Base-by-base conservation (phyloP, 2,797 vertebrate genomes). In the Eulemur rubriventer region DNA sequence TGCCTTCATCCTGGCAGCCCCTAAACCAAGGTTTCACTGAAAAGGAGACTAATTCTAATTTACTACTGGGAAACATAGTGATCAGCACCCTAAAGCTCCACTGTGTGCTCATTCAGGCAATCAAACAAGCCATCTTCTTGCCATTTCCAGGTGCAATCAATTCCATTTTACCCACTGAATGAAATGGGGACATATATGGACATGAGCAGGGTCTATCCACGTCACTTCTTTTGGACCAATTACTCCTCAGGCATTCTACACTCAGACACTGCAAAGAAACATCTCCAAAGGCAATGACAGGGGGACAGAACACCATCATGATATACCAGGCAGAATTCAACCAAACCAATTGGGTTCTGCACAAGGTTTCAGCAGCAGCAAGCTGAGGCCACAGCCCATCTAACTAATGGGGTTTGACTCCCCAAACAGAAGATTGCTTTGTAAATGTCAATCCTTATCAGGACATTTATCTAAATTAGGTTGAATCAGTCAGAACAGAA, bases 21-120 rank as follows among this genome's bases (percentile, higher is more conserved):
- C 10, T 13, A 89, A 81, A 87, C n/a, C 69, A 96, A 89, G 73
- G 81, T 89, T 98, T 94, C 92, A 97, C 89, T 97, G 96, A 97
- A 98, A 94, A 94, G 97, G 84, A 96, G 72, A 22, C 94, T 96
- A 96, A 96, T 94, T 98, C 84, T 95, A 97, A 98, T 95, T 97
- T 97, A 97, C 79, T 96, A 69, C 86, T 90, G 80, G 93, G 97
- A 94, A 97, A 92, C 85, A 96, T 57, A 48, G 92, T 83, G 82
- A 92, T 96, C 91, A 92, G 90, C 94, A 97, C 80, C 95, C 95
- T 17, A 38, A 78, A 97, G 97, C 95, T 84, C 95, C 82, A 76
- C 70, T 63, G 57, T 96, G 50, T 81, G 63, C 41, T 83, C 95
- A 97, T 97, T 97, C 97, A 94, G 91, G 97, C 95, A 97, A 97